A percentile compares a stretch with the other conserved stretches of the same genome.
phyloP scores from a whole-genome alignment of 1,140 invertebrate species.

The Whitmania pigra region DNA sequence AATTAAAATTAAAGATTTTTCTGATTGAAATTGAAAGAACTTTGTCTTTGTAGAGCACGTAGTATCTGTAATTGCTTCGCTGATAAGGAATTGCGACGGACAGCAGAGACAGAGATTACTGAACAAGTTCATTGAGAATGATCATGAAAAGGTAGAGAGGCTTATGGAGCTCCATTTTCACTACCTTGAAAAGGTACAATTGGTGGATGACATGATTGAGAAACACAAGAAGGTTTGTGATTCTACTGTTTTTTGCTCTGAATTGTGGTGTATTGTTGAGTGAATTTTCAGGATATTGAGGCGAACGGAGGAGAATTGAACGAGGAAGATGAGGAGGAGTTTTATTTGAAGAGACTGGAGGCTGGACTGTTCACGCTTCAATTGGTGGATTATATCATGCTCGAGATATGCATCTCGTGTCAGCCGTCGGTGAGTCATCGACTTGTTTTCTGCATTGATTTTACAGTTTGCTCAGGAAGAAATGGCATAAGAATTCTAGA shows the following conservation, averaged over 20 bases:
- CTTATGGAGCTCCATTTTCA: constrained; percentile 92
- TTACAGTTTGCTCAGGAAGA: background rate
- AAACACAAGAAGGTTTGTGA: constrained; percentile 43
- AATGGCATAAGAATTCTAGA: background rate
- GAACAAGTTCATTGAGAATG: constrained; percentile 93
- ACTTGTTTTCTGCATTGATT: constrained; percentile 11
- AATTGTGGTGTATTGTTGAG: background rate
- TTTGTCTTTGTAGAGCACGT: constrained; percentile 64
- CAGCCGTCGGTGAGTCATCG: constrained; percentile 48
- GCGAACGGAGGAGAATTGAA: constrained; percentile 35
- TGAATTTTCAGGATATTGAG: background rate
- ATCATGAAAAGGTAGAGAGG: constrained; percentile 94
- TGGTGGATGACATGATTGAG: constrained; percentile 64
- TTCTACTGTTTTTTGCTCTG: constrained; percentile 1
- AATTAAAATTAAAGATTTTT: too few species aligned
- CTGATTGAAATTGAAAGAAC: background rate
- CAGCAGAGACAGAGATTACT: constrained; percentile 75
- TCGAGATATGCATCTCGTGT: constrained; percentile 71
- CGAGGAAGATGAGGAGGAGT: constrained; percentile 60
- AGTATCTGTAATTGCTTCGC: constrained; percentile 78
- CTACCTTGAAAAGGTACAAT: constrained; percentile 83
- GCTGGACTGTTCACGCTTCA: constrained; percentile 89
- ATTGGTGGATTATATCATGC: constrained; percentile 83
- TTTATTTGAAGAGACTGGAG: constrained; percentile 75
- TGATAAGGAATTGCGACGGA: constrained; percentile 80